These are phyloP conservation scores for Metopolophium dirhodum DNA, from an alignment of 1,140 invertebrate species.

Conservation along the genomic window DNA sequence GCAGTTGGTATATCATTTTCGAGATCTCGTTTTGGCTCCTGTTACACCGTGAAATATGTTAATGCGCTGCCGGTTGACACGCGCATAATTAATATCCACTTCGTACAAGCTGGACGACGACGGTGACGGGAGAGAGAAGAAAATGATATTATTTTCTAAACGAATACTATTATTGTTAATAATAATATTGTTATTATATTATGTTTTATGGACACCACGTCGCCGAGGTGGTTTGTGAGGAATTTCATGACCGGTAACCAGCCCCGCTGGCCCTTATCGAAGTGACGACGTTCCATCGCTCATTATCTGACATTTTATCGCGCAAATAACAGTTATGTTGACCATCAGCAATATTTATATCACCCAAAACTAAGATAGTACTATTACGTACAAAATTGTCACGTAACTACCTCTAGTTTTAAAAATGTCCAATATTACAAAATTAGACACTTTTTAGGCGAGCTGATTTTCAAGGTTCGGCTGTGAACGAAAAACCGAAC, in stretches of 20 bases:
- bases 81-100: constrained; percentile 51
- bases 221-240: background rate
- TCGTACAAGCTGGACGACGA: background rate
- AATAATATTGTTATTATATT: background rate
- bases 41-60: constrained; percentile 55
- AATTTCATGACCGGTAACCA: background rate
- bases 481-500: background rate
- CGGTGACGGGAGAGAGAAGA: background rate
- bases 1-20: constrained; percentile 52
- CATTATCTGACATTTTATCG: background rate
- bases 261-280: background rate
- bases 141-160: background rate
- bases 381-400: no score
- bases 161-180: background rate
- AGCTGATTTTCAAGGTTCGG: background rate
- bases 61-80: constrained; percentile 54
- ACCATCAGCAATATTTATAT: background rate
- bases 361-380: no score
- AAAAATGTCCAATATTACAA: background rate
- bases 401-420: background rate
- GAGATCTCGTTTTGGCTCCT: constrained; percentile 55
- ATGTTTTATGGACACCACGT: background rate
- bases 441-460: background rate
- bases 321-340: background rate
- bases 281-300: background rate